These are phyloP conservation scores for Scaptomyza polygonia DNA, from an alignment of 2,888 invertebrate genomes.

Conservation along the genomic window DNA sequence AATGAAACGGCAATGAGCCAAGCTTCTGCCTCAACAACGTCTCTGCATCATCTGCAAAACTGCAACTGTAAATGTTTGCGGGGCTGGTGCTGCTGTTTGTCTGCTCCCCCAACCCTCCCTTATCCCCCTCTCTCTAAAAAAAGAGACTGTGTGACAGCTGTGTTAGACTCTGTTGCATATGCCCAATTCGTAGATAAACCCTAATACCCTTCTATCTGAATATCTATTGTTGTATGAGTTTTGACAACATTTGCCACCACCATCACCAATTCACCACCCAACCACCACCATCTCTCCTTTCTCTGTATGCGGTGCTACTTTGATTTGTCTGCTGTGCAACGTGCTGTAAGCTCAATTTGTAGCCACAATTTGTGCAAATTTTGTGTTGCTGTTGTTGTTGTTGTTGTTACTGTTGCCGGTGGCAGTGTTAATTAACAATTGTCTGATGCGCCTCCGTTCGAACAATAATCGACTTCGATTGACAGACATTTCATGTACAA, in stretches of 20 bases:
- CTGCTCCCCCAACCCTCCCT: conserved; percentile 7
- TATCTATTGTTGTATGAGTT: conserved; percentile 65
- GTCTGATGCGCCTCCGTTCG: conserved; percentile 42
- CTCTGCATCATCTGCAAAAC: conserved; percentile 15
- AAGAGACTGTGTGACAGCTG: conserved; percentile 17
- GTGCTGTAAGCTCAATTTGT: conserved; percentile 49
- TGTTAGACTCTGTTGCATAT: conserved; percentile 24
- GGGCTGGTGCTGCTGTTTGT: conserved; percentile 21
- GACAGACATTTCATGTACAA: conserved; percentile 44
- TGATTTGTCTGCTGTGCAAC: conserved; percentile 34
- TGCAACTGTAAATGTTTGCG: conserved; percentile 62
- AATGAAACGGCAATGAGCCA: conserved; percentile 56
- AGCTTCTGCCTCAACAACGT: conserved; percentile 36
- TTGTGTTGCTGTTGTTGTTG: conserved; percentile 20
- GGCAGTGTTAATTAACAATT: conserved; percentile 67
- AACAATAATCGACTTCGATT: conserved; percentile 57
- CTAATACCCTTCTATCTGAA: conserved; percentile 53
- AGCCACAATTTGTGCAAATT: conserved; percentile 54
- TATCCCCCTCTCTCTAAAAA: neutral
- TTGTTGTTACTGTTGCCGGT: conserved; percentile 19
- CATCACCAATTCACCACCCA: neutral
- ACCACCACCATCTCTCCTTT: neutral
- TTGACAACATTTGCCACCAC: conserved; percentile 74
- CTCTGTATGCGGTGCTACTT: conserved; percentile 19
- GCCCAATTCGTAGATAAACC: conserved; percentile 24